A percentile compares a stretch with the other conserved stretches of the same genome.
Evolutionary conservation across 1,140 invertebrate genomes (phyloP).

Genomic region (Drosophila hydei): DNA sequence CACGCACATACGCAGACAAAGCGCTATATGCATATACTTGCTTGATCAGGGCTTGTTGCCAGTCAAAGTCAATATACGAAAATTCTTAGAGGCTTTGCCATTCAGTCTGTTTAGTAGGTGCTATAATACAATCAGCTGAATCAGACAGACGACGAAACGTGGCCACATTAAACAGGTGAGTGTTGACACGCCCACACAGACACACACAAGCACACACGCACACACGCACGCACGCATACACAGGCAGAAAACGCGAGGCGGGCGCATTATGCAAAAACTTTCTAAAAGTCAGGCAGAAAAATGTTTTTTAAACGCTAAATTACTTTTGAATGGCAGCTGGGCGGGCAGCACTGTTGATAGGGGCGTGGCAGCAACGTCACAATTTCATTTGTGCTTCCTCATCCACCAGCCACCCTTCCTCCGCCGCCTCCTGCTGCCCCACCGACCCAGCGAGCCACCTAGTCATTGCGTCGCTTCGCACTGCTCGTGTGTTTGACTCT

Average conservation of each 20-base stretch:
- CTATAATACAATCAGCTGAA: slow-evolving; percentile 71
- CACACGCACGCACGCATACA: slow-evolving; percentile 2
- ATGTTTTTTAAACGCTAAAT: slow-evolving; percentile 82
- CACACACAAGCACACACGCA: slow-evolving; percentile 16
- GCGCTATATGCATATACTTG: slow-evolving; percentile 6
- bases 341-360: slow-evolving; percentile 35
- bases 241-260: slow-evolving; percentile 35
- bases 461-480: slow-evolving; percentile 32
- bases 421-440: not conserved
- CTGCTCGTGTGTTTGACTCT: slow-evolving; percentile 15
- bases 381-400: slow-evolving; percentile 77
- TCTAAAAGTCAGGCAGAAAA: slow-evolving; percentile 80
- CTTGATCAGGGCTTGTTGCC: slow-evolving; percentile 16
- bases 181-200: slow-evolving; percentile 40
- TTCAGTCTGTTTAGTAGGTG: slow-evolving; percentile 41
- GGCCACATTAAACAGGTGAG: slow-evolving; percentile 69
- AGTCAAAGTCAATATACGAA: slow-evolving; percentile 68
- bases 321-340: slow-evolving; percentile 79
- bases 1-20: slow-evolving; percentile 8
- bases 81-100: slow-evolving; percentile 35
- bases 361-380: slow-evolving; percentile 69
- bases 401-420: slow-evolving; percentile 46
- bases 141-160: slow-evolving; percentile 76
- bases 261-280: slow-evolving; percentile 71
- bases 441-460: slow-evolving; percentile 13